Percentiles rank a stretch among this genome's conserved stretches.
These are phyloP conservation scores for Hycleus cichorii DNA, from an alignment of 1,140 invertebrate genomes.

Conservation along the genomic window DNA sequence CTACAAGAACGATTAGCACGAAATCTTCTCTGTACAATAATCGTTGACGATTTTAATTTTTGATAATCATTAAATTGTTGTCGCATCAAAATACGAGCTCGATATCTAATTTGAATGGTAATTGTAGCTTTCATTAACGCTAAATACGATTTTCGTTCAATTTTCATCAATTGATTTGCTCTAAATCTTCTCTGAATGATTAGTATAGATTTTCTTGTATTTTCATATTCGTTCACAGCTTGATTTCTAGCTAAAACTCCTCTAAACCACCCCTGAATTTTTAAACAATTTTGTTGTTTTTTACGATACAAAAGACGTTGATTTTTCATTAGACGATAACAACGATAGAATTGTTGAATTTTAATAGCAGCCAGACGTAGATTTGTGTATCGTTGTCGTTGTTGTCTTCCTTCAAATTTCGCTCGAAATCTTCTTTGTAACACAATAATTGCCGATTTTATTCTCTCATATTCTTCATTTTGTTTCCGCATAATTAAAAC, in stretches of 20 bases:
- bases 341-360: too few species aligned
- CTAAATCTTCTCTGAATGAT: constrained; percentile 34
- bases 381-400: not conserved
- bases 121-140: constrained; percentile 35
- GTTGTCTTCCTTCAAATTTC: constrained; percentile 8
- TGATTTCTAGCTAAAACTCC: constrained; percentile 1
- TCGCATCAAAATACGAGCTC: constrained; percentile 37
- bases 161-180: constrained; percentile 32
- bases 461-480: constrained; percentile 6
- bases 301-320: not conserved
- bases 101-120: constrained; percentile 45
- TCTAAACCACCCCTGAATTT: constrained; percentile 19
- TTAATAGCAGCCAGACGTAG: too few species aligned
- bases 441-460: constrained; percentile 33
- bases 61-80: constrained; percentile 24
- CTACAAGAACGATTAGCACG: too few species aligned
- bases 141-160: constrained; percentile 28
- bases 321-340: too few species aligned
- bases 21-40: constrained; percentile 31
- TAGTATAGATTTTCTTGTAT: constrained; percentile 18
- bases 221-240: constrained; percentile 10
- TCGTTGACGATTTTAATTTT: constrained; percentile 15
- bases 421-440: constrained; percentile 35
- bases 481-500: too few species aligned
- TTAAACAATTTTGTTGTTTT: not conserved